phyloP scores from a whole-genome alignment of 2,888 invertebrate genomes.

The Standfussiana lucernea region DNA sequence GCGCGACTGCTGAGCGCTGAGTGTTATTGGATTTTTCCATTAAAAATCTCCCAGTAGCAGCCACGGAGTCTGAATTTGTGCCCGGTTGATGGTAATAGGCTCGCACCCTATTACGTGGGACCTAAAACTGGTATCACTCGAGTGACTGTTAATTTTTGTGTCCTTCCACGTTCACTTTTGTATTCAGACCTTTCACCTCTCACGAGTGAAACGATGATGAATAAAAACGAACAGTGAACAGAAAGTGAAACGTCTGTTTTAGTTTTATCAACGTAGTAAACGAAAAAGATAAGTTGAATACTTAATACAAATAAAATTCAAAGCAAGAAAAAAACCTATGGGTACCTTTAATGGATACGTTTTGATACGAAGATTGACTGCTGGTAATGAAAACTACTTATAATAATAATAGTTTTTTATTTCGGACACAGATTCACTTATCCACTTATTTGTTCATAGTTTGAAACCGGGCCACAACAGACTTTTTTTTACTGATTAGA shows the following conservation, averaged over 20 bases:
- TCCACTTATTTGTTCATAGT: too few species aligned
- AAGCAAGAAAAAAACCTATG: not conserved
- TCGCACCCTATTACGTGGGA: too few species aligned
- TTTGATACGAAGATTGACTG: not conserved
- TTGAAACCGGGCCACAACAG: not conserved
- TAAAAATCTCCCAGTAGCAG: too few species aligned
- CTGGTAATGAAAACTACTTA: not conserved
- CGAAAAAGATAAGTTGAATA: not conserved
- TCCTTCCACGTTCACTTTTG: not conserved
- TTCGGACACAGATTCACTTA: too few species aligned
- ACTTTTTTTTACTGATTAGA: not conserved
- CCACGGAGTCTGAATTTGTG: too few species aligned
- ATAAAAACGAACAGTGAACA: not conserved
- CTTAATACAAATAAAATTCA: not conserved
- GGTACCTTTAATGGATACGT: not conserved
- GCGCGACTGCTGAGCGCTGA: too few species aligned
- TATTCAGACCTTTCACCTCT: not conserved
- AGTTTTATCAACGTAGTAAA: not conserved
- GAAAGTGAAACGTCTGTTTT: not conserved
- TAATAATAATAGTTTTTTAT: too few species aligned
- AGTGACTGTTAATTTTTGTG: not conserved
- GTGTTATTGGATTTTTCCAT: too few species aligned
- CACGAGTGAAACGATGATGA: not conserved
- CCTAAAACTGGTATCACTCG: not conserved
- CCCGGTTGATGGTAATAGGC: too few species aligned